Percentiles rank a stretch among this genome's conserved stretches.
phyloP scores from a whole-genome alignment of 2,888 invertebrate species.

The Morpho deidamia region DNA sequence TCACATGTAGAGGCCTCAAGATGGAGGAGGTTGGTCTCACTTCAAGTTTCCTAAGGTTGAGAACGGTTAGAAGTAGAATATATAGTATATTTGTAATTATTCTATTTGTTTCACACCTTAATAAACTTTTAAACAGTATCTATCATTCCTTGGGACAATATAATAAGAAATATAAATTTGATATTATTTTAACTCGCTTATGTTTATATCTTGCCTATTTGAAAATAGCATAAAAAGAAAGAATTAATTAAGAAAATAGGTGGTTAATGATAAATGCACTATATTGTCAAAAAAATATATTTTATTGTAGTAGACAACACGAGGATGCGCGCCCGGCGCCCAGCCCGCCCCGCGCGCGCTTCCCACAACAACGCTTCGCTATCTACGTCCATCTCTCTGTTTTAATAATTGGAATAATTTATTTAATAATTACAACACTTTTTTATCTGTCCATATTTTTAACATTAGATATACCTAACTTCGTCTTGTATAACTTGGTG shows the following conservation, averaged over 20 bases:
- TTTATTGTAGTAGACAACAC: constrained; percentile 78
- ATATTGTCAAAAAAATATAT: constrained; percentile 78
- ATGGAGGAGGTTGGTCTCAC: too few species aligned
- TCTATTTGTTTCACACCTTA: too few species aligned
- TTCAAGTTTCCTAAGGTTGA: too few species aligned
- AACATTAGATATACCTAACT: constrained; percentile 77
- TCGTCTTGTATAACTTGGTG: constrained; percentile 79
- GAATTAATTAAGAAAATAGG: background rate
- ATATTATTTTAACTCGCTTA: too few species aligned
- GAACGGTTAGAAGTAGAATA: too few species aligned
- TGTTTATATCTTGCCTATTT: too few species aligned
- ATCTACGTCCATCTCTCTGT: constrained; percentile 74
- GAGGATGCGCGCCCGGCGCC: constrained; percentile 69
- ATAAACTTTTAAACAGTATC: too few species aligned
- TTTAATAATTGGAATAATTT: constrained; percentile 80
- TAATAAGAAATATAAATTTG: too few species aligned
- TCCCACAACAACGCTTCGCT: constrained; percentile 74
- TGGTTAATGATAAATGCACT: constrained; percentile 32
- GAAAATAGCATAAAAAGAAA: too few species aligned
- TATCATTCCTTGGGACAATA: too few species aligned
- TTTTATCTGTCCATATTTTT: constrained; percentile 75
- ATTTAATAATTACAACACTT: constrained; percentile 79
- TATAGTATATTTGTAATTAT: too few species aligned
- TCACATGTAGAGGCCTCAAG: too few species aligned
- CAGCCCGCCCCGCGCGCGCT: constrained; percentile 73